A percentile compares a stretch with the other conserved stretches of the same genome.
These are phyloP conservation scores for Oligia strigilis DNA, from an alignment of 2,888 invertebrate species.

Conservation along the genomic window DNA sequence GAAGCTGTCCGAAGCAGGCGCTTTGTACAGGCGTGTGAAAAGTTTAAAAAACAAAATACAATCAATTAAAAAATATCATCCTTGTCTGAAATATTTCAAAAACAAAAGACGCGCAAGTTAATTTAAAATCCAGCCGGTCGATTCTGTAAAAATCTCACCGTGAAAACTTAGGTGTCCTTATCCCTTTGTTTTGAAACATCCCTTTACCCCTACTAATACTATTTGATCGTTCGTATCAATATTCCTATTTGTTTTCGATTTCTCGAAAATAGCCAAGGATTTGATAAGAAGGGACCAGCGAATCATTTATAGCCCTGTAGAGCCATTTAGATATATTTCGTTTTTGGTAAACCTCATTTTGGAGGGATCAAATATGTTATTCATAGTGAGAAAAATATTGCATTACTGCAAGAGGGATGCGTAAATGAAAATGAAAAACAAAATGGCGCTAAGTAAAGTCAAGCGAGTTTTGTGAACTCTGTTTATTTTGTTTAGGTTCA, in stretches of 20 bases:
- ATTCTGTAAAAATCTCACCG: too few species aligned
- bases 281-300: conserved; percentile 57
- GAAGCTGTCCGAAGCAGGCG: background rate
- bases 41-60: background rate
- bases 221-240: conserved; percentile 41
- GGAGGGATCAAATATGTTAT: conserved; percentile 62
- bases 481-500: conserved; percentile 7
- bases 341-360: conserved; percentile 59
- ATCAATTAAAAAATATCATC: too few species aligned
- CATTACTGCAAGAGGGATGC: conserved; percentile 44
- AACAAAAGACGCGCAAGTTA: background rate
- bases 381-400: conserved; percentile 34
- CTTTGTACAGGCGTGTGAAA: background rate
- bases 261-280: conserved; percentile 46
- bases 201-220: conserved; percentile 5
- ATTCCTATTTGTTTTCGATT: conserved; percentile 39
- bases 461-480: conserved; percentile 28
- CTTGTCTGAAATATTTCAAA: background rate
- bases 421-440: conserved; percentile 40
- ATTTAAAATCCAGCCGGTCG: background rate
- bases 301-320: conserved; percentile 38
- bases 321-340: conserved; percentile 55
- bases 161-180: too few species aligned
- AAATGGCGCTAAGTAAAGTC: conserved; percentile 38
- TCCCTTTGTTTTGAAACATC: background rate